A percentile compares a stretch with the other conserved stretches of the same genome.
Evolutionary conservation across 2,797 vertebrate genomes (phyloP).

Genomic region (Dryobates pubescens): DNA sequence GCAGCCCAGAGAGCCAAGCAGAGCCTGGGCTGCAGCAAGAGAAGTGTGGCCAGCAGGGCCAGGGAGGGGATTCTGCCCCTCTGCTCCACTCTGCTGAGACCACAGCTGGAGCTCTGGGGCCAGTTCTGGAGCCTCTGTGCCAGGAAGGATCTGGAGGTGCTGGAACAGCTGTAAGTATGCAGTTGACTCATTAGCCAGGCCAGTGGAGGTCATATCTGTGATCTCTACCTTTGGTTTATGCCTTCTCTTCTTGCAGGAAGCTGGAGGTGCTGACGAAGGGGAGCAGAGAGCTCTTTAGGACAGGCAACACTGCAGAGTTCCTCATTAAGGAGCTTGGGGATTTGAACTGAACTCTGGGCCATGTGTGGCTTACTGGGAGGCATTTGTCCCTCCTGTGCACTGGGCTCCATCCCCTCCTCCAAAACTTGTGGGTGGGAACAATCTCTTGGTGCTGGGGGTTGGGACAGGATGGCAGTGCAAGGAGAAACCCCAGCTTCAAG

Average conservation of each 20-base stretch:
- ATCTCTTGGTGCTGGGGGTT: neutral
- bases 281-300: neutral
- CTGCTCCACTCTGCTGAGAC: too few species aligned
- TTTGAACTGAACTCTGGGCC: neutral
- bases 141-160: too few species aligned
- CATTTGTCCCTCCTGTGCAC: neutral
- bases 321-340: neutral
- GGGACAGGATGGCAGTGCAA: neutral
- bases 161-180: neutral
- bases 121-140: too few species aligned
- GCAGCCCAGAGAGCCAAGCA: too few species aligned
- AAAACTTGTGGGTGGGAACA: neutral
- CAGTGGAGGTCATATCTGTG: neutral
- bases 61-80: too few species aligned
- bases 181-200: neutral
- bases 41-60: too few species aligned
- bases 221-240: neutral
- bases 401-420: neutral
- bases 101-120: too few species aligned
- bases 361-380: accelerated
- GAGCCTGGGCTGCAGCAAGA: too few species aligned
- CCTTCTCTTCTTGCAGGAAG: neutral
- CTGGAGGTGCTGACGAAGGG: neutral
- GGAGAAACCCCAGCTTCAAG: neutral
- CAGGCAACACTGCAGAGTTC: neutral